phyloP scores from a whole-genome alignment of 1,140 invertebrate genomes.

The Apis cerana region DNA sequence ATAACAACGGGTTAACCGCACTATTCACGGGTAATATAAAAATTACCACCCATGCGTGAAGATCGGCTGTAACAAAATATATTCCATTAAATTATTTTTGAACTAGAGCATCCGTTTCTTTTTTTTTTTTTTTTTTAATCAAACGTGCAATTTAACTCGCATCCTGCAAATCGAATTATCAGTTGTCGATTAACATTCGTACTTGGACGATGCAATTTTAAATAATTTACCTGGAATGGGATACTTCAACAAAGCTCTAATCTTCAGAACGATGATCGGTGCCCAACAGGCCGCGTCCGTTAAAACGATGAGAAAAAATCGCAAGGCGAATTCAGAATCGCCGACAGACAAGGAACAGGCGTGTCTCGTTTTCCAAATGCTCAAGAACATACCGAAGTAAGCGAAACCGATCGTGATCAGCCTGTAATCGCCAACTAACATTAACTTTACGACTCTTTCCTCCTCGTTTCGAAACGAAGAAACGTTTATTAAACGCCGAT shows the following conservation, averaged over 20 bases:
- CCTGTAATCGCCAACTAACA: conserved; percentile 73
- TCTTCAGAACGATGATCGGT: conserved; percentile 87
- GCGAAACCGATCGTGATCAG: conserved; percentile 84
- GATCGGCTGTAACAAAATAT: conserved; percentile 80
- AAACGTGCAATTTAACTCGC: no score
- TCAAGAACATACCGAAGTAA: conserved; percentile 85
- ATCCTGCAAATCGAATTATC: no score
- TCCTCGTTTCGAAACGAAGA: background rate
- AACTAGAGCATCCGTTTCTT: no score
- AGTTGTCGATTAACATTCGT: no score
- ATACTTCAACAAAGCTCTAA: conserved; percentile 83
- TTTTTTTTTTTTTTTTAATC: no score
- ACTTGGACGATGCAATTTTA: no score
- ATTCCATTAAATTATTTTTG: background rate
- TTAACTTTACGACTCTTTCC: background rate
- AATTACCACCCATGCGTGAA: conserved; percentile 89
- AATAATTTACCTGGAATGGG: conserved; percentile 72
- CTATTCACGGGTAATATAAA: conserved; percentile 91
- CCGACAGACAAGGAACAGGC: conserved; percentile 83
- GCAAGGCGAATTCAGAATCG: conserved; percentile 86
- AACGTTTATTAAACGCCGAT: background rate
- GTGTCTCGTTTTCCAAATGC: conserved; percentile 84
- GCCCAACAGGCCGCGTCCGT: conserved; percentile 89
- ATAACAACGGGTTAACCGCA: conserved; percentile 89
- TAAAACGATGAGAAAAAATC: conserved; percentile 89